Base-by-base conservation (phyloP, 2,888 invertebrate species). In the Hirtodrosophila trivittata region DNA sequence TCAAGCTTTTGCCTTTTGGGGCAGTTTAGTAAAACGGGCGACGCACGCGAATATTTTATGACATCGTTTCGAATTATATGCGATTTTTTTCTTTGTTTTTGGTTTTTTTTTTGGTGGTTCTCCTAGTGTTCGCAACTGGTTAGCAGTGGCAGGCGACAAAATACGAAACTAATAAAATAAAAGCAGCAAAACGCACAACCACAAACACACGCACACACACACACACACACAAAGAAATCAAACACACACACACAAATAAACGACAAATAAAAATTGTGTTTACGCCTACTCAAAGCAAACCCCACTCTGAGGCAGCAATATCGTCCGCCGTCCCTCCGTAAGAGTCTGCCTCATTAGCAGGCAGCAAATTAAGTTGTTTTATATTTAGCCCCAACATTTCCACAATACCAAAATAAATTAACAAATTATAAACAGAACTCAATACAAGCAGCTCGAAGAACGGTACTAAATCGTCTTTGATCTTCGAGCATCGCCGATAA, bases 301-400 rank as follows among this genome's bases (percentile, higher is more conserved):
- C 52, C 10, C 2, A 21, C 18, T 21, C 5, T 2, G 2, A 21
- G 18, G 18, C 18, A 21, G 5, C 39, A 12, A 9, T 6, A 18
- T 14, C n/a, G 9, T 7, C 2, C 18, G 8, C 18, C 9, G 18
- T 5, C 18, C 18, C 28, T 10, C 13, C 8, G 6, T 13, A 37
- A 32, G 49, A 37, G 14, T 39, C 28, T 42, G 68, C 39, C 75
- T 86, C 83, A 80, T 80, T 86, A 86, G 86, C 86, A 83, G 73
- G 55, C 73, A 86, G 86, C 84, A 80, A 80, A 80, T 86, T 86
- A 80, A 86, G 80, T 69, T 80, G 84, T 83, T 86, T 69, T 80
- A 86, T 78, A 66, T 75, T 69, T 80, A 80, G 73, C n/a, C 33
- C 30, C 25, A 52, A 47, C 51, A 33, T 37, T 45, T 35, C 37